Conservation (phyloP, 2,888 invertebrate genomes). For the Cistogaster globosa region DNA sequence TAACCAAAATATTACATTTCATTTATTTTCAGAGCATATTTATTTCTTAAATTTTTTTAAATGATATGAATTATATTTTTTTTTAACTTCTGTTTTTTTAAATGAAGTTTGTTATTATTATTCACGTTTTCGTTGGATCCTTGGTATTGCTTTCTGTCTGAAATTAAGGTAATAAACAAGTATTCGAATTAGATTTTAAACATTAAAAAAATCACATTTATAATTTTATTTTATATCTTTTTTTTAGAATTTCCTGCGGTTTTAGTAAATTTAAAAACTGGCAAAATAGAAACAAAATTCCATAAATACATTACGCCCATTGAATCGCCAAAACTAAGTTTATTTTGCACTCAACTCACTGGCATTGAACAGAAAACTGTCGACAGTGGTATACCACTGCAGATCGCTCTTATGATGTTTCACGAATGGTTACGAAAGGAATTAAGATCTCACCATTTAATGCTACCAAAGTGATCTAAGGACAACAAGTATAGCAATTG, state of each 20-base stretch:
- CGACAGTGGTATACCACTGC: slow-evolving; percentile 84
- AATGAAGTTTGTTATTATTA: no score
- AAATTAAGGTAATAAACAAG: slow-evolving; percentile 79
- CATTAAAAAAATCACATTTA: not conserved
- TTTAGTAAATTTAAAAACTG: slow-evolving; percentile 84
- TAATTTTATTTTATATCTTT: not conserved
- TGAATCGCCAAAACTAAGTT: slow-evolving; percentile 85
- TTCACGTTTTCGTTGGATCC: no score
- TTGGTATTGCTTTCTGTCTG: no score
- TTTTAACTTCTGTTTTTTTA: no score
- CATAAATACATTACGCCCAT: slow-evolving; percentile 86
- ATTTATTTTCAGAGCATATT: no score
- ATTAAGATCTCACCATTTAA: slow-evolving; percentile 78
- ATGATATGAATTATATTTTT: no score
- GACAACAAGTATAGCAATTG: slow-evolving; percentile 83
- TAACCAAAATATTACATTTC: no score
- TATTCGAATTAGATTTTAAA: not conserved
- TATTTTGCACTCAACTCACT: slow-evolving; percentile 85
- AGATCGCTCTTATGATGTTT: slow-evolving; percentile 84
- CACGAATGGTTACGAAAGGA: slow-evolving; percentile 84
- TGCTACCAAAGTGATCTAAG: slow-evolving; percentile 82
- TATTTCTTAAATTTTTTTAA: no score
- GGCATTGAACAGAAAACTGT: slow-evolving; percentile 85
- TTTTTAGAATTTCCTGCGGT: slow-evolving; percentile 86
- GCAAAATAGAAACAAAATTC: slow-evolving; percentile 85